A percentile compares a stretch with the other conserved stretches of the same genome.
phyloP scores from a whole-genome alignment of 2,888 invertebrate genomes.

The Seira musarum region DNA sequence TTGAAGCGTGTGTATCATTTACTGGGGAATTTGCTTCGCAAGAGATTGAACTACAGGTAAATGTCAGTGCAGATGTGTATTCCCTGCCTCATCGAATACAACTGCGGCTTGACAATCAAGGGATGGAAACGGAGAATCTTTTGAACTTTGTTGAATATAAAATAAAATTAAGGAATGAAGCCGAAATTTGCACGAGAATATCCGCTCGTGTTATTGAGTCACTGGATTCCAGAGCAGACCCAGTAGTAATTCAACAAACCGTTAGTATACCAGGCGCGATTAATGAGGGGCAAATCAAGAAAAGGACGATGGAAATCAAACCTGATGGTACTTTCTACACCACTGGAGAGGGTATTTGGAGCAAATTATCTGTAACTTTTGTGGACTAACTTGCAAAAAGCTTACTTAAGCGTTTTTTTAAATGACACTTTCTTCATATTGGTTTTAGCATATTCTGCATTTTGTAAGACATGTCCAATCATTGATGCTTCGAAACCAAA shows the following conservation, averaged over 20 bases:
- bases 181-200: slow-evolving; percentile 36
- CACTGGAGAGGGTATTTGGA: background rate
- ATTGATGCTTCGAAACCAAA: slow-evolving; percentile 36
- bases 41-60: background rate
- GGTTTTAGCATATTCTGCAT: slow-evolving; percentile 35
- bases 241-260: slow-evolving; percentile 40
- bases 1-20: slow-evolving; percentile 69
- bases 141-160: no score
- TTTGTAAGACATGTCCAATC: slow-evolving; percentile 68
- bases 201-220: slow-evolving; percentile 16
- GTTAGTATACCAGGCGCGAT: slow-evolving; percentile 7
- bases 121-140: no score
- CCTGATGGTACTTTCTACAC: background rate
- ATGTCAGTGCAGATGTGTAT: background rate
- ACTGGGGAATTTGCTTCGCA: slow-evolving; percentile 67
- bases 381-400: background rate
- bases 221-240: slow-evolving; percentile 34
- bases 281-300: background rate
- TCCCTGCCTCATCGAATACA: background rate
- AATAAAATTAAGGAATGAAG: background rate
- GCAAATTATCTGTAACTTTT: background rate
- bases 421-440: no score
- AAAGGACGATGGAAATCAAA: background rate
- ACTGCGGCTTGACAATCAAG: background rate
- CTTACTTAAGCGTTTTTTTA: no score